Evolutionary conservation across 2,113 vertebrate genomes (phyloP).

Genomic region (Gymnocephalus cernua): DNA sequence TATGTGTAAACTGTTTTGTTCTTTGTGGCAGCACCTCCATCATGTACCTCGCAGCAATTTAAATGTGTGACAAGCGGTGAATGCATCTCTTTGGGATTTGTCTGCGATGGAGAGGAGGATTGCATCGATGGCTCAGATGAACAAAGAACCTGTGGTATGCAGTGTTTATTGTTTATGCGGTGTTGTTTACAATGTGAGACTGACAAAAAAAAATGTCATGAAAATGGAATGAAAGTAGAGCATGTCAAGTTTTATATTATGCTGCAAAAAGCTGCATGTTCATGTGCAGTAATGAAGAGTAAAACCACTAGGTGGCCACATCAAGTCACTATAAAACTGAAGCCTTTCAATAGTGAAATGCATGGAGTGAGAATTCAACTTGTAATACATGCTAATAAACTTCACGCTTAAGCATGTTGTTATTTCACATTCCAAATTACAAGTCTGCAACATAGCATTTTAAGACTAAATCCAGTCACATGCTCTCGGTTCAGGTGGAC

Average conservation of each 20-base stretch:
- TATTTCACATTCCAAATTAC: background rate
- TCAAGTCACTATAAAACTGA: background rate
- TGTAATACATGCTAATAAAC: background rate
- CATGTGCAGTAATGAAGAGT: background rate
- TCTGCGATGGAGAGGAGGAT: conserved; percentile 83
- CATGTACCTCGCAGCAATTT: conserved; percentile 78
- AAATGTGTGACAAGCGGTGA: conserved; percentile 80
- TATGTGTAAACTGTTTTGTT: conserved; percentile 10
- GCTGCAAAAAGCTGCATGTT: background rate
- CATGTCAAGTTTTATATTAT: background rate
- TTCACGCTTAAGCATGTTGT: background rate
- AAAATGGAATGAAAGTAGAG: background rate
- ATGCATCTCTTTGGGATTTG: conserved; percentile 78
- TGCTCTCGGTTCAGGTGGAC: conserved; percentile 61
- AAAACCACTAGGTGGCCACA: conserved; percentile 20
- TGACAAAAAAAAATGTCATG: background rate
- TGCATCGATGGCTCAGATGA: conserved; percentile 83
- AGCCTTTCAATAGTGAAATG: background rate
- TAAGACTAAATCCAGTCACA: background rate
- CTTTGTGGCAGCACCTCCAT: conserved; percentile 64
- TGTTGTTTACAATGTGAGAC: background rate
- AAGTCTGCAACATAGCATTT: background rate
- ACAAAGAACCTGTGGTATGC: conserved; percentile 78
- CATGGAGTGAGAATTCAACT: background rate
- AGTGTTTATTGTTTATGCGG: background rate